A percentile compares a stretch with the other conserved stretches of the same genome.
phyloP scores from a whole-genome alignment of 2,888 invertebrate species.

The Pristionchus mayeri region DNA sequence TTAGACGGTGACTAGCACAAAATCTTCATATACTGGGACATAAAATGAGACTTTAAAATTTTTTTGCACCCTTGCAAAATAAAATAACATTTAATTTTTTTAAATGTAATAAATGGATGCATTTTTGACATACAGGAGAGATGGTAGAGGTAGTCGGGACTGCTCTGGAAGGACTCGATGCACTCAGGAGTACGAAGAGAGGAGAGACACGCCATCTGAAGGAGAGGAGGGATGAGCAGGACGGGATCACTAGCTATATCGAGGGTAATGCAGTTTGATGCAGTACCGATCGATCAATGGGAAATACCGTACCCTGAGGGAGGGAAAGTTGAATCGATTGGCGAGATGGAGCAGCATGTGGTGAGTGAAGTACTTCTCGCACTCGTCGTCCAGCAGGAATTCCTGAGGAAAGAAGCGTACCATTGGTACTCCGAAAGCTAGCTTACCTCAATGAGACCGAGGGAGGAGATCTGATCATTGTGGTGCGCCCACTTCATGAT shows the following conservation, averaged over 20 bases:
- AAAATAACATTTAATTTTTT: too few relatives aligned
- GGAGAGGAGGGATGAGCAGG: neutral
- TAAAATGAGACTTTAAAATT: too few relatives aligned
- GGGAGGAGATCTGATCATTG: neutral
- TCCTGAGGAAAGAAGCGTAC: neutral
- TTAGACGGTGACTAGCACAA: neutral
- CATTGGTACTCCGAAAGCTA: neutral
- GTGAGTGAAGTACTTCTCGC: neutral
- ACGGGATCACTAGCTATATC: neutral
- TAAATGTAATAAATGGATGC: too few relatives aligned
- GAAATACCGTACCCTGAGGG: neutral
- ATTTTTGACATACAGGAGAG: conserved; percentile 13
- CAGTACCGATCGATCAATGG: neutral
- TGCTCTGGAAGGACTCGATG: neutral
- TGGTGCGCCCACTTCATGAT: conserved; percentile 23
- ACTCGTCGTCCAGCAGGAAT: neutral
- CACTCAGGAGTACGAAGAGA: neutral
- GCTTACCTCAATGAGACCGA: conserved; percentile 26
- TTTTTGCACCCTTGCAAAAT: too few relatives aligned
- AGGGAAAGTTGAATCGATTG: conserved; percentile 34
- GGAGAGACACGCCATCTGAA: conserved; percentile 2
- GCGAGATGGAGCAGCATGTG: conserved; percentile 32
- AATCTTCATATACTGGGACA: neutral
- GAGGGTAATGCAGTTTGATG: neutral
- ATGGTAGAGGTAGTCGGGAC: neutral